Evolutionary conservation across 2,888 invertebrate species (phyloP), one percentile per base, ranked within the genome.

Genomic region (Diabrotica balteata): DNA sequence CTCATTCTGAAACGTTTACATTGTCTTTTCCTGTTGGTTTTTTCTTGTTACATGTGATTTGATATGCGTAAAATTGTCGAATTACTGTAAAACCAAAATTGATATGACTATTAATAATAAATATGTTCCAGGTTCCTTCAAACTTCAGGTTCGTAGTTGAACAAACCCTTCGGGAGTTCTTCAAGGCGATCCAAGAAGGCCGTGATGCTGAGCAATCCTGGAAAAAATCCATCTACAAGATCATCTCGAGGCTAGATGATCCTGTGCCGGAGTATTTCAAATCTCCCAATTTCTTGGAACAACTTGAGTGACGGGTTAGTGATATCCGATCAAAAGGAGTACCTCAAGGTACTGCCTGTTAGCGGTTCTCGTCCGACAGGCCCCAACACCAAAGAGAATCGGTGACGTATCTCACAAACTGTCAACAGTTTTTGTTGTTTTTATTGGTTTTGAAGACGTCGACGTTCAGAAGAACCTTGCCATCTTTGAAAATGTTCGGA

Each of bases 141-240:
- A 95, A 95, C 88, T 98, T 99, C 90, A 92, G 97, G 85, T 93
- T 91, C 85, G 98, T 98, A 78, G 95, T 98, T 72, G 97, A 99
- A 85, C 95, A 97, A 86, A 98, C 99, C 69, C 88, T 99, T 75
- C 91, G 96, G 77, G 99, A 99, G 87, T 99, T 99, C 90, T 99
- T 95, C 93, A 95, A 96, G 86, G 96, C 99, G 78, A 95, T 99
- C 83, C 94, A 95, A 84, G 91, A 94, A 81, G 96, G 96, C 77
- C 97, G 98, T 86, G 99, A 99, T 87, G 89, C 92, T 70, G 99
- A 99, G 84, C 98, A 98, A 85, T 98, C 98, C 82, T 99, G 99
- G 99, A 99, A 99, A 89, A 99, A 99, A 86, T 94, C 97, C 81
- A 99, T 99, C 86, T 99, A 99, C 90, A 99, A 99, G 86, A 93